A percentile compares a stretch with the other conserved stretches of the same genome.
phyloP scores from a whole-genome alignment of 1,140 invertebrate species.

The Sitodiplosis mosellana region DNA sequence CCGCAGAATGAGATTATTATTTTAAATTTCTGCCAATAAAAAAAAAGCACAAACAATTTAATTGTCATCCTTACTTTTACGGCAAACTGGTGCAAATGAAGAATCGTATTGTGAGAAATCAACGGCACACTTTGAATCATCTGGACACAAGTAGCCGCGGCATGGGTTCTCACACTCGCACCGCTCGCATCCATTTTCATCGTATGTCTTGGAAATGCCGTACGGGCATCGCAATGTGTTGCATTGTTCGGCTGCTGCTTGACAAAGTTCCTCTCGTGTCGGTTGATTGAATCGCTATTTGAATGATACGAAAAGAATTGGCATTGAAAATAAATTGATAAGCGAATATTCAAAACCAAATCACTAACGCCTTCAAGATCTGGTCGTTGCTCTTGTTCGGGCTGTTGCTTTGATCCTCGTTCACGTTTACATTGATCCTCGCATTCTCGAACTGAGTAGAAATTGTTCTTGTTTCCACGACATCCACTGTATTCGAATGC shows the following conservation, averaged over 20 bases:
- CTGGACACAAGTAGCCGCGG: conserved; percentile 35
- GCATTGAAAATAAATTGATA: too few species aligned
- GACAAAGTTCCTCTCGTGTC: conserved; percentile 30
- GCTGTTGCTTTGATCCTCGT: conserved; percentile 13
- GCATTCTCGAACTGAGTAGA: conserved; percentile 68
- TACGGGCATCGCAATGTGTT: conserved; percentile 45
- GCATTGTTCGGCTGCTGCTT: conserved; percentile 36
- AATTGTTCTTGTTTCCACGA: conserved; percentile 64
- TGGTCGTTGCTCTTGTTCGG: conserved; percentile 5
- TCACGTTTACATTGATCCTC: conserved; percentile 44
- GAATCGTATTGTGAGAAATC: conserved; percentile 29
- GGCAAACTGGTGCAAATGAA: conserved; percentile 35
- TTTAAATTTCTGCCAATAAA: too few species aligned
- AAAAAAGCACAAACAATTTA: too few species aligned
- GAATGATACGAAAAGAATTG: too few species aligned
- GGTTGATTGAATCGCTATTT: too few species aligned
- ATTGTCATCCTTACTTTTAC: conserved; percentile 30
- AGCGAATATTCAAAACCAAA: too few species aligned
- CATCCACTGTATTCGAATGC: conserved; percentile 50
- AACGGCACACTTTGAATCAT: conserved; percentile 45
- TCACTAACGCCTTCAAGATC: background rate
- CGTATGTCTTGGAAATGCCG: conserved; percentile 50
- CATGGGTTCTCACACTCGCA: conserved; percentile 67
- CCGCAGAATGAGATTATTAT: too few species aligned
- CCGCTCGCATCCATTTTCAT: conserved; percentile 42